These are phyloP conservation scores for Nyctibius bracteatus DNA, from an alignment of 2,113 vertebrate genomes.

Conservation along the genomic window DNA sequence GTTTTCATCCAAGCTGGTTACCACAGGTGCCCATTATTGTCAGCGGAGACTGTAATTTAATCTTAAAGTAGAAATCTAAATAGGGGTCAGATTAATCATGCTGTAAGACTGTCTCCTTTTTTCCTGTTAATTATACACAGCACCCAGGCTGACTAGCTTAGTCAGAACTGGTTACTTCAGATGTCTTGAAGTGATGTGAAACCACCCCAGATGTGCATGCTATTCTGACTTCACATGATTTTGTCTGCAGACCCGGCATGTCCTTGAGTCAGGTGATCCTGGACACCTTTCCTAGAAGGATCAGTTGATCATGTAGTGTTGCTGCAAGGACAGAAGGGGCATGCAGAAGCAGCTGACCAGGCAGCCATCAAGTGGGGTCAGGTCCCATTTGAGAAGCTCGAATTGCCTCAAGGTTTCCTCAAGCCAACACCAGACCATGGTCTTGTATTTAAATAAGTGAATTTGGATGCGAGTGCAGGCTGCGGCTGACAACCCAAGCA, in stretches of 20 bases:
- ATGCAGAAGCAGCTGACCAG: neutral
- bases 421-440: neutral
- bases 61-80: neutral
- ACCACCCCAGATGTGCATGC: too few relatives aligned
- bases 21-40: neutral
- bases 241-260: neutral
- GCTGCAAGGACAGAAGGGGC: neutral
- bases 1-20: neutral
- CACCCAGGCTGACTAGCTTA: neutral
- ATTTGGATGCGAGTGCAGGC: neutral
- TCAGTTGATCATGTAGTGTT: neutral
- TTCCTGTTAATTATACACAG: neutral
- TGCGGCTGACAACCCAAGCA: neutral
- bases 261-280: neutral
- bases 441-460: neutral
- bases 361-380: neutral
- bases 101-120: neutral
- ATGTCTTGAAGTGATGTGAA: neutral
- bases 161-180: neutral
- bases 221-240: neutral
- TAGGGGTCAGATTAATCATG: neutral
- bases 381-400: neutral
- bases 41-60: neutral
- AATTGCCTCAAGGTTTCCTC: neutral
- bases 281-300: neutral